phyloP scores from a whole-genome alignment of 2,113 vertebrate species.

The Bubo blakistoni region DNA sequence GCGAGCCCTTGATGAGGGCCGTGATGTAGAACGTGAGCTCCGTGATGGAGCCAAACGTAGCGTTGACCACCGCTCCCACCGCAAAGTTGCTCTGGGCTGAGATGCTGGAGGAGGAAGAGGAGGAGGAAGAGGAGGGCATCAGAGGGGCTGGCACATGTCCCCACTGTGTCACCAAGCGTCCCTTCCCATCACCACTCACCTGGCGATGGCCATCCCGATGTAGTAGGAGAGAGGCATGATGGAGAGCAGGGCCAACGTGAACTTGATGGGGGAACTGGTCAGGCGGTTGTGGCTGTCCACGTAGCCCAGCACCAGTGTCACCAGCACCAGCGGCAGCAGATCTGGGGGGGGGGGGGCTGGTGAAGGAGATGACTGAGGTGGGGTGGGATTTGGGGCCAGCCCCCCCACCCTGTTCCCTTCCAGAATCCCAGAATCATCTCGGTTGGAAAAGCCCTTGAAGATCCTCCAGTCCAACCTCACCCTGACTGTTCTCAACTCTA shows the following conservation, averaged over 20 bases:
- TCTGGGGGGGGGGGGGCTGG: constrained; percentile 55
- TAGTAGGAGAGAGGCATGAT: constrained; percentile 90
- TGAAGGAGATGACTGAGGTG: constrained; percentile 45
- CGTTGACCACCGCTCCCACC: constrained; percentile 87
- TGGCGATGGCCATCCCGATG: constrained; percentile 91
- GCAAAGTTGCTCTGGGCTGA: constrained; percentile 91
- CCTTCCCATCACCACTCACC: neutral
- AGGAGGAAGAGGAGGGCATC: neutral
- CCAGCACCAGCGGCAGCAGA: constrained; percentile 78
- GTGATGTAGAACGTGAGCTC: constrained; percentile 93
- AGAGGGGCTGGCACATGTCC: fast-evolving
- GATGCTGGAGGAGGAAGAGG: constrained; percentile 67
- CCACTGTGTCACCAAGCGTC: fast-evolving
- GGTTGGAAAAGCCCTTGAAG: no score
- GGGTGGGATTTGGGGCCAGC: neutral
- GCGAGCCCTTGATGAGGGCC: constrained; percentile 80
- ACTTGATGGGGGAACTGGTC: constrained; percentile 74
- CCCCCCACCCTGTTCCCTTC: no score
- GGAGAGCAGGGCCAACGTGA: constrained; percentile 77
- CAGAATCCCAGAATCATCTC: no score
- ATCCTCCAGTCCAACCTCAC: no score
- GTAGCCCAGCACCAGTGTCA: constrained; percentile 80
- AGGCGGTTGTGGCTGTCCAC: constrained; percentile 73
- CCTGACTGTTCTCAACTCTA: no score
- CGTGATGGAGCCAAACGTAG: constrained; percentile 87